A percentile compares a stretch with the other conserved stretches of the same genome.
phyloP scores from a whole-genome alignment of 1,140 invertebrate genomes.

The Paramacrobiotus metropolitanus region DNA sequence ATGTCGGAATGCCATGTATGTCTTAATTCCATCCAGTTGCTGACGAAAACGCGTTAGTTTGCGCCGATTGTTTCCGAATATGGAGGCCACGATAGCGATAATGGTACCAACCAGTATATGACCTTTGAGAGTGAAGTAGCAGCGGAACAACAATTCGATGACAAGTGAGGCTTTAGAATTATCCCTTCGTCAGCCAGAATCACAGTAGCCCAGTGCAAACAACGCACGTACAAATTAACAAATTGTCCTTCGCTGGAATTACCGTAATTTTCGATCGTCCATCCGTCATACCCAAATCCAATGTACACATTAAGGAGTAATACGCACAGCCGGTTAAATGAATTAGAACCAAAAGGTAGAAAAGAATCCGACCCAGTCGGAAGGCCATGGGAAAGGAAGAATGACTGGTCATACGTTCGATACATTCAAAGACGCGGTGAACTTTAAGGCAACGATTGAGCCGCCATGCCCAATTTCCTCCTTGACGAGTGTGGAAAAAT shows the following conservation, averaged over 20 bases:
- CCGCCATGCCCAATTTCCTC: slow-evolving; percentile 28
- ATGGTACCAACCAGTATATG: neutral
- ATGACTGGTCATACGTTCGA: slow-evolving; percentile 71
- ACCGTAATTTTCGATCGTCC: neutral
- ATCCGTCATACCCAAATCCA: neutral
- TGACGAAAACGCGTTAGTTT: neutral
- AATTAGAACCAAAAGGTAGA: slow-evolving; percentile 74
- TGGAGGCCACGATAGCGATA: neutral
- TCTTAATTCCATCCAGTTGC: neutral
- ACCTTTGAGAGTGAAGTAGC: neutral
- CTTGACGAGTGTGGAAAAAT: slow-evolving; percentile 31
- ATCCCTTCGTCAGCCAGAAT: neutral
- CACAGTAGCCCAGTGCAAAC: slow-evolving; percentile 4
- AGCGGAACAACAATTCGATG: neutral
- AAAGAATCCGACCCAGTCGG: slow-evolving; percentile 38
- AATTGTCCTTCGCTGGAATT: neutral
- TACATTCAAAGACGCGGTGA: slow-evolving; percentile 61
- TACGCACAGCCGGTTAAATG: slow-evolving; percentile 34
- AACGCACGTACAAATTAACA: neutral
- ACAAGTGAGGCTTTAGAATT: neutral
- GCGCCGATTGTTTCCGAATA: neutral
- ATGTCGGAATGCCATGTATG: neutral
- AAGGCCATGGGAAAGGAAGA: slow-evolving; percentile 76
- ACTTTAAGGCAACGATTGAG: slow-evolving; percentile 57
- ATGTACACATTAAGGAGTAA: neutral